Conservation (phyloP, 1,140 invertebrate genomes). For the Stegodyphus mimosarum region DNA sequence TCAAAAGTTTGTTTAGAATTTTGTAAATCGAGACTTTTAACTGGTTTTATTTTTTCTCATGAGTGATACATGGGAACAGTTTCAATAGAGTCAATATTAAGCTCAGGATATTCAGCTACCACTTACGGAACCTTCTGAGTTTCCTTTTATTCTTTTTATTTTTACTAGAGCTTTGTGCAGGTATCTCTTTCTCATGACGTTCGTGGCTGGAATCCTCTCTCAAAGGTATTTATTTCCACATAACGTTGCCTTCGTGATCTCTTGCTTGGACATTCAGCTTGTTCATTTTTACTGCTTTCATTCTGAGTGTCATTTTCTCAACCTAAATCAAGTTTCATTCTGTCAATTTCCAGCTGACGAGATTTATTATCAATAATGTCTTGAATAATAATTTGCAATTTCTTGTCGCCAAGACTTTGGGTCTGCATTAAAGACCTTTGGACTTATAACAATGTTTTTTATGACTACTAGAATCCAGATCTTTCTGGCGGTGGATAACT, state of each 20-base stretch:
- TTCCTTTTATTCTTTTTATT: slow-evolving; percentile 71
- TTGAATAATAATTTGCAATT: slow-evolving; percentile 86
- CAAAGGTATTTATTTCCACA: slow-evolving; percentile 66
- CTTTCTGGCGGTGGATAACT: no score
- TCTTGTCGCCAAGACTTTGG: slow-evolving; percentile 94
- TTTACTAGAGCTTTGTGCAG: slow-evolving; percentile 66
- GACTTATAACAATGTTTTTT: slow-evolving; percentile 71
- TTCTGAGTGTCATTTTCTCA: slow-evolving; percentile 53
- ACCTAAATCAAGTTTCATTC: slow-evolving; percentile 71
- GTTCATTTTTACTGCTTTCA: slow-evolving; percentile 44
- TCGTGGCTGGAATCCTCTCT: slow-evolving; percentile 58
- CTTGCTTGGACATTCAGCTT: slow-evolving; percentile 68
- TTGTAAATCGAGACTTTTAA: no score
- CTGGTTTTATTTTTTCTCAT: no score
- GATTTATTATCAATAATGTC: slow-evolving; percentile 93
- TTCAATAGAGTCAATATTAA: no score
- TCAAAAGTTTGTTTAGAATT: no score
- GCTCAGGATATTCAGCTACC: no score
- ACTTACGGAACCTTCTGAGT: no score
- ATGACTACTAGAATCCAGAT: slow-evolving; percentile 63
- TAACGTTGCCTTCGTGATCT: slow-evolving; percentile 75
- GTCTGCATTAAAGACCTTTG: slow-evolving; percentile 85
- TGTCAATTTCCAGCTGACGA: slow-evolving; percentile 86
- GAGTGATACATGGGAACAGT: no score
- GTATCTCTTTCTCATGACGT: slow-evolving; percentile 58